Evolutionary conservation across 2,888 invertebrate species (phyloP), one percentile per base, ranked within the genome.

Genomic region (Philonicus albiceps): DNA sequence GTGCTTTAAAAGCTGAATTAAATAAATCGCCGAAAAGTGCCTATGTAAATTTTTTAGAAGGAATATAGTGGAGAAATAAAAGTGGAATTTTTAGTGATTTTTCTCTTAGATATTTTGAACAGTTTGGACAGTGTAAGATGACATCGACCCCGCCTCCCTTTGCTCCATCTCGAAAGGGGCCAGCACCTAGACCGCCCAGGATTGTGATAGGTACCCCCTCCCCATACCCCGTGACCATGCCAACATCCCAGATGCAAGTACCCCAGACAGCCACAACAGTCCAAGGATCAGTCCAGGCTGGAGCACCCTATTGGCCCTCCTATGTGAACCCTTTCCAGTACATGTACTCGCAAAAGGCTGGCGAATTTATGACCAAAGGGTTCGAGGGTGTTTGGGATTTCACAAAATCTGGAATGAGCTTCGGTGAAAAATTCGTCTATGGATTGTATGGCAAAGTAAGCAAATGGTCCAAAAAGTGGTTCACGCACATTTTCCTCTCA

Each of bases 401-500:
- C 90, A 96, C 96, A 0, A 97, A 96, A 90, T 95, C 96, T 86
- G 97, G 97, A 31, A 92, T 97, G 88, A 96, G 96, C 92, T 95
- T 95, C 53, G 97, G 97, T 87, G 97, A 97, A 92, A 97, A 96
- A 91, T 94, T 95, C 87, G 96, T 96, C 0, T 96, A 95, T 89
- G 96, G 96, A 94, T 92, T 96, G 88, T 96, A 96, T 91, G 95
- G 95, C 88, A 96, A 96, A 93, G 93, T 97, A 88, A 95, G 96
- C 90, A 93, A 94, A 86, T 95, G 95, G 93, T 97, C 97, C 1
- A 95, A 94, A 90, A 95, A 94, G 90, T 97, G 97, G 97, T 97
- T 98, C 91, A 97, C 97, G 55, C 97, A 98, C 92, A 95, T 97
- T 88, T 97, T 97, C 91, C 93, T 98, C 90, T 94, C 96, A 89